Conservation (phyloP, 2,888 invertebrate genomes). For the Epinotia nisella region DNA sequence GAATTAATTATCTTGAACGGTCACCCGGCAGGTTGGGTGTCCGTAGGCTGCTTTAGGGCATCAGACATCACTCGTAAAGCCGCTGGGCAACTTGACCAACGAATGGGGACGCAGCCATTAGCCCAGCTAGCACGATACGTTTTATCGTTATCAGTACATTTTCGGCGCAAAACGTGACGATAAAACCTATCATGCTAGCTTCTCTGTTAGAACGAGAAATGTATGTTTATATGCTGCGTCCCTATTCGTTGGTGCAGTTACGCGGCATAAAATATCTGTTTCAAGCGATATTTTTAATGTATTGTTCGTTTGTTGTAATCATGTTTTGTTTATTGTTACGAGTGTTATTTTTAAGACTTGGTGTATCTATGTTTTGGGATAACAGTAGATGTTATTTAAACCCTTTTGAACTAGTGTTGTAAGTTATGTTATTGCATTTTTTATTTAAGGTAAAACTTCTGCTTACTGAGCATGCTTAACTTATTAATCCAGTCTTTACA, state of each 20-base stretch:
- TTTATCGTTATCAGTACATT: too few species aligned
- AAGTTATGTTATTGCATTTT: slow-evolving; percentile 39
- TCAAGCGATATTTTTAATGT: slow-evolving; percentile 45
- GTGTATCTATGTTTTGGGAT: slow-evolving; percentile 46
- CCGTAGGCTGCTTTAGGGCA: too few species aligned
- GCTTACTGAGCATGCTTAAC: slow-evolving; percentile 52
- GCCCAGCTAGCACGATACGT: too few species aligned
- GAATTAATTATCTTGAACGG: too few species aligned
- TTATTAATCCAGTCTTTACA: slow-evolving; percentile 43
- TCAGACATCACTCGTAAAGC: slow-evolving; percentile 31
- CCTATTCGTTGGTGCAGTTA: not conserved
- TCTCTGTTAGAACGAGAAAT: too few species aligned
- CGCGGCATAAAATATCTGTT: slow-evolving; percentile 17
- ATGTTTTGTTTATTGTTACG: slow-evolving; percentile 57
- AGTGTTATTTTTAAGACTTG: slow-evolving; percentile 49
- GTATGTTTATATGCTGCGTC: not conserved
- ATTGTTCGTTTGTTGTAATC: slow-evolving; percentile 40
- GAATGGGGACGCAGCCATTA: too few species aligned
- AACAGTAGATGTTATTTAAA: slow-evolving; percentile 32
- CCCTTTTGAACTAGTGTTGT: slow-evolving; percentile 28
- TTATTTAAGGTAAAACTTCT: slow-evolving; percentile 44
- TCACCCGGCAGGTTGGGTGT: too few species aligned
- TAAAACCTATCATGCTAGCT: too few species aligned
- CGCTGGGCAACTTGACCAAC: too few species aligned
- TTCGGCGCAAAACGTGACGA: too few species aligned